These are phyloP conservation scores for Peromyscus attwateri DNA, from an alignment of 2,797 vertebrate genomes.

Conservation along the genomic window DNA sequence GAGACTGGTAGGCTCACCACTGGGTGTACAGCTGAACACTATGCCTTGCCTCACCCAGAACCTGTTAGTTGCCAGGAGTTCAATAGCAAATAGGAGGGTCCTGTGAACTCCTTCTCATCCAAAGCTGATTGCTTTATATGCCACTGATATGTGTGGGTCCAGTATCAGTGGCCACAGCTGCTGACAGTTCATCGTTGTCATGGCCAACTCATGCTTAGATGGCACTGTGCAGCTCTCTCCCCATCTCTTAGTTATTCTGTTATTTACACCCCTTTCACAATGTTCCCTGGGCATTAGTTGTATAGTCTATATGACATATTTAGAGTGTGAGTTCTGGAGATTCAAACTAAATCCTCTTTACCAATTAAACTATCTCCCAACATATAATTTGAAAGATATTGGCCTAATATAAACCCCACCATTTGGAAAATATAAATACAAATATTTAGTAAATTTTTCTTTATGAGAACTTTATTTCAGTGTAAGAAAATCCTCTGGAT, in stretches of 20 bases:
- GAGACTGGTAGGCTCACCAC: background rate
- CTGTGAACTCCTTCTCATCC: background rate
- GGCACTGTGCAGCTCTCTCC: background rate
- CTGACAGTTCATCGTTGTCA: background rate
- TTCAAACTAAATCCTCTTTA: background rate
- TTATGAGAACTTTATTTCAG: background rate
- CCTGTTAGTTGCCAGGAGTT: background rate
- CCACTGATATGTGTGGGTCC: background rate
- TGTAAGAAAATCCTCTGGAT: slow-evolving; percentile 5
- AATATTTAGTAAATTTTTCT: background rate
- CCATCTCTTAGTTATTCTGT: background rate
- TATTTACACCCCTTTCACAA: background rate
- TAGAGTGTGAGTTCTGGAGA: background rate
- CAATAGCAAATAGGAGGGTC: background rate
- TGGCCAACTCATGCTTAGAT: background rate
- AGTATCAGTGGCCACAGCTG: background rate
- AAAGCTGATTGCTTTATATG: background rate
- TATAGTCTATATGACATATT: background rate
- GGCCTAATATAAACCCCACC: slow-evolving; percentile 48
- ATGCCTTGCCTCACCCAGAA: too few relatives aligned
- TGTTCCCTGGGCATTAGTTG: too few relatives aligned
- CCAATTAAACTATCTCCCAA: too few relatives aligned
- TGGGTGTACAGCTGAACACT: background rate
- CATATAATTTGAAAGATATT: background rate
- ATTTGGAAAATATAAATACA: slow-evolving; percentile 58